Conservation (phyloP, 2,797 vertebrate genomes). For the Hydrolagus colliei region DNA sequence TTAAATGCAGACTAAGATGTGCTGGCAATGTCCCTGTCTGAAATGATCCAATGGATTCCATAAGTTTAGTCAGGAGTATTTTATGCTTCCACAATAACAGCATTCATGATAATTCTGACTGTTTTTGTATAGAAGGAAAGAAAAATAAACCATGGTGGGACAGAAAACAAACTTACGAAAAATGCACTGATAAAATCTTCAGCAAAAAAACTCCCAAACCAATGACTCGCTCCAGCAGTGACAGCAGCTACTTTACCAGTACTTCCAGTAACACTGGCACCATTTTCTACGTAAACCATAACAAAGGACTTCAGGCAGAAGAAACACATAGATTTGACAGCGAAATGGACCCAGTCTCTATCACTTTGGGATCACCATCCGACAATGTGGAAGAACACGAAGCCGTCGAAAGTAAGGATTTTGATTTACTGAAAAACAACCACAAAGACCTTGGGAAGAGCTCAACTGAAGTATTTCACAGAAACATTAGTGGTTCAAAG, state of each 20-base stretch:
- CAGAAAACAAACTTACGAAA: constrained; percentile 62
- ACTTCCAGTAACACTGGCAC: constrained; percentile 36
- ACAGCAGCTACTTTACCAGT: constrained; percentile 65
- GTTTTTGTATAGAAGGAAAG: constrained; percentile 47
- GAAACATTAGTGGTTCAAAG: constrained; percentile 1
- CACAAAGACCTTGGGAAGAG: not conserved
- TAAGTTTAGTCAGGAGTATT: not conserved
- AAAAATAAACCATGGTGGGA: constrained; percentile 62
- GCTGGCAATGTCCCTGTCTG: not conserved
- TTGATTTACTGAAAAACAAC: not conserved
- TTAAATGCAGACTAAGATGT: too few species aligned
- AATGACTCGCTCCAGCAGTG: constrained; percentile 83
- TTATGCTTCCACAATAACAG: not conserved
- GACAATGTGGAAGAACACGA: constrained; percentile 36
- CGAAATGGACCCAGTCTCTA: constrained; percentile 39
- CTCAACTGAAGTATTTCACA: not conserved
- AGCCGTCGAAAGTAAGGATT: not conserved
- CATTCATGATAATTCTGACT: not conserved
- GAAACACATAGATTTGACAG: constrained; percentile 57
- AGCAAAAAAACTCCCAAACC: constrained; percentile 56
- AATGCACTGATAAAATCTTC: constrained; percentile 53
- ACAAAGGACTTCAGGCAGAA: constrained; percentile 45
- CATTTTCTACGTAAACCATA: constrained; percentile 39
- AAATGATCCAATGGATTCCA: not conserved
- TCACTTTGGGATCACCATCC: constrained; percentile 41